Conservation (phyloP, 2,888 invertebrate genomes). For the Sinelater perroti region DNA sequence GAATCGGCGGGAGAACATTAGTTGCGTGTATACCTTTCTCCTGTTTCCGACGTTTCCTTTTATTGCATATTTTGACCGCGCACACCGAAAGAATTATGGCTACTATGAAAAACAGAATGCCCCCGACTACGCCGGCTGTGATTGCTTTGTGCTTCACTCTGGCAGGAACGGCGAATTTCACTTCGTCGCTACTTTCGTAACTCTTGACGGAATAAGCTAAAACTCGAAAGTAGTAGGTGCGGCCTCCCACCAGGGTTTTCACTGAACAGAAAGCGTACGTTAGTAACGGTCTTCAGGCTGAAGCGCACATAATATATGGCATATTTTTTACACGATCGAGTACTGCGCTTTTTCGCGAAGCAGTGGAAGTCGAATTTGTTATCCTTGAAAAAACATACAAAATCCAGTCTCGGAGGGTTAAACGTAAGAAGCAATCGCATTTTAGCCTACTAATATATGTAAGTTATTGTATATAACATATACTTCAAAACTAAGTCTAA, state of each 20-base stretch:
- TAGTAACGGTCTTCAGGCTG: too few relatives aligned
- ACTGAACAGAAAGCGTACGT: conserved; percentile 72
- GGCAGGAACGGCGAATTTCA: conserved; percentile 89
- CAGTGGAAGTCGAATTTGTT: too few relatives aligned
- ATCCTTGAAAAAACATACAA: too few relatives aligned
- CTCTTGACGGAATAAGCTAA: conserved; percentile 87
- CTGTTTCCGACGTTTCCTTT: conserved; percentile 95
- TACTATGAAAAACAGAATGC: conserved; percentile 96
- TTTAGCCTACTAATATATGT: too few relatives aligned
- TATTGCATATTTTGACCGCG: conserved; percentile 98
- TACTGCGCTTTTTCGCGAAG: too few relatives aligned
- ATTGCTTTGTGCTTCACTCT: conserved; percentile 94
- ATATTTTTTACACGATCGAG: too few relatives aligned
- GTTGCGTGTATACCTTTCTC: conserved; percentile 82
- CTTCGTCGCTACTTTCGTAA: conserved; percentile 87
- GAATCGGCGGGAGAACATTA: conserved; percentile 9
- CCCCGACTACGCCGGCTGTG: conserved; percentile 95
- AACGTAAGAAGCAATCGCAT: too few relatives aligned
- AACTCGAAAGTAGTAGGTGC: conserved; percentile 92
- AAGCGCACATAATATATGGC: too few relatives aligned
- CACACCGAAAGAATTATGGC: conserved; percentile 97
- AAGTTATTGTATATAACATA: too few relatives aligned
- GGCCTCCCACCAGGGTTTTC: conserved; percentile 89
- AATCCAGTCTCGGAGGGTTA: too few relatives aligned
- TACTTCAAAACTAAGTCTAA: too few relatives aligned